A percentile compares a stretch with the other conserved stretches of the same genome.
Conservation (phyloP, 2,797 vertebrate genomes). For the Sebastes iracundus region DNA sequence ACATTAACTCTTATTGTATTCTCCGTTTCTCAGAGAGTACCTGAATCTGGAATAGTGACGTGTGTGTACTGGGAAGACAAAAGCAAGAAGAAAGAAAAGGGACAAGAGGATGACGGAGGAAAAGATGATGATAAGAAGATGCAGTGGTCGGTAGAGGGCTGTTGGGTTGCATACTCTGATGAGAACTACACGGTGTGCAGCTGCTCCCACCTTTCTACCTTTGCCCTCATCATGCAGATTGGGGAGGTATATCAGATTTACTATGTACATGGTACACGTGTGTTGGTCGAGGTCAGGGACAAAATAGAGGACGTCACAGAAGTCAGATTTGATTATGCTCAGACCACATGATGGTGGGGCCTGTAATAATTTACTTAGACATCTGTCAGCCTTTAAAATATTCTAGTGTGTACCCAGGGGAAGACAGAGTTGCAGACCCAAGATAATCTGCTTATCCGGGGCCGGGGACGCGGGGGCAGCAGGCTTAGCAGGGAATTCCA, state of each 20-base stretch:
- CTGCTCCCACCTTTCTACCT: slow-evolving; percentile 80
- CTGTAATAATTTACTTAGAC: too few species aligned
- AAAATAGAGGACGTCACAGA: too few species aligned
- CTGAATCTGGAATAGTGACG: slow-evolving; percentile 53
- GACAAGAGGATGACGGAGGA: not conserved
- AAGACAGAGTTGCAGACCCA: too few species aligned
- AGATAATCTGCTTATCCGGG: too few species aligned
- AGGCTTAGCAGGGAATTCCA: too few species aligned
- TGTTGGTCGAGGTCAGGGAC: too few species aligned
- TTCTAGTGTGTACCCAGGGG: too few species aligned
- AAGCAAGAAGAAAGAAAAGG: not conserved
- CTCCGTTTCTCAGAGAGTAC: slow-evolving; percentile 24
- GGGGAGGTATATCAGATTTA: slow-evolving; percentile 46
- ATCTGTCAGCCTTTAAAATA: too few species aligned
- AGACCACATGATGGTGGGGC: too few species aligned
- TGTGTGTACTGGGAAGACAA: slow-evolving; percentile 78
- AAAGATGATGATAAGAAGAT: not conserved
- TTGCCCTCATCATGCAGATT: slow-evolving; percentile 80
- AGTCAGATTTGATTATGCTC: too few species aligned
- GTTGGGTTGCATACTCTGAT: slow-evolving; percentile 48
- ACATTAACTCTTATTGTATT: not conserved
- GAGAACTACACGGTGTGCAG: slow-evolving; percentile 75
- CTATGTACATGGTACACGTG: too few species aligned
- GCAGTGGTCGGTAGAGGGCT: slow-evolving; percentile 74
- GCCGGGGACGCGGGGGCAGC: too few species aligned